These are phyloP conservation scores for Schizopygopsis malacanthus DNA, from an alignment of 2,797 vertebrate genomes.

Conservation along the genomic window DNA sequence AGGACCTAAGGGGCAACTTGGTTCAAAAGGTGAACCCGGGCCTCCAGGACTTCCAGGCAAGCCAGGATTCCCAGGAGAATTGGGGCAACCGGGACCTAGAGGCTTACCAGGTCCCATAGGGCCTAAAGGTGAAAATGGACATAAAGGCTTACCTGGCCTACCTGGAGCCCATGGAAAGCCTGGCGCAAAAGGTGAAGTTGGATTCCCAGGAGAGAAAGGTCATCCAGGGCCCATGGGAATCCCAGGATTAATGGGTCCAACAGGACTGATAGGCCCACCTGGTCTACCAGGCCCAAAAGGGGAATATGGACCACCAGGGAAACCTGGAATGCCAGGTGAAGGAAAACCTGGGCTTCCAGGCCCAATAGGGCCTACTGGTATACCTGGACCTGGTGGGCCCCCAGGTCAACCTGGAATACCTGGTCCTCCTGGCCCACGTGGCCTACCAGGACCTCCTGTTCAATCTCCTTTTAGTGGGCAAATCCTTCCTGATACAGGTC, in stretches of 20 bases:
- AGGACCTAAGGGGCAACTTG: slow-evolving; percentile 84
- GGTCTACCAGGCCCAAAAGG: slow-evolving; percentile 91
- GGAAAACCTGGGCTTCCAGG: slow-evolving; percentile 87
- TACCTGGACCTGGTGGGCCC: slow-evolving; percentile 84
- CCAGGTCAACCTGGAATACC: slow-evolving; percentile 88
- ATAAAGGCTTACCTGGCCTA: slow-evolving; percentile 85
- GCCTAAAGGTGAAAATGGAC: slow-evolving; percentile 88
- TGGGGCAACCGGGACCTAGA: slow-evolving; percentile 86
- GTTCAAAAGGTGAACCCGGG: slow-evolving; percentile 87
- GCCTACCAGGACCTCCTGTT: slow-evolving; percentile 84
- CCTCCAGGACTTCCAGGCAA: slow-evolving; percentile 89
- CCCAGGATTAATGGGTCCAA: slow-evolving; percentile 89
- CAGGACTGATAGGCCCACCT: slow-evolving; percentile 92
- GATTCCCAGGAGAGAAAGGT: slow-evolving; percentile 85
- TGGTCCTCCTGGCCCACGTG: slow-evolving; percentile 89
- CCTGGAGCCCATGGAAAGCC: slow-evolving; percentile 83
- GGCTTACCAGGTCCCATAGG: slow-evolving; percentile 89
- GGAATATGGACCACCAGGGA: slow-evolving; percentile 84
- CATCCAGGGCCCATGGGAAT: slow-evolving; percentile 91
- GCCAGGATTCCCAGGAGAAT: slow-evolving; percentile 85
- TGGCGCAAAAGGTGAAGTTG: slow-evolving; percentile 87
- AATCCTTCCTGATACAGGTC: slow-evolving; percentile 85
- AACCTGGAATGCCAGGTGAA: slow-evolving; percentile 88
- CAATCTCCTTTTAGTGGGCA: slow-evolving; percentile 81
- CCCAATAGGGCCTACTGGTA: slow-evolving; percentile 87